Evolutionary conservation across 2,888 invertebrate species (phyloP).

Genomic region (Oscheius sp.): DNA sequence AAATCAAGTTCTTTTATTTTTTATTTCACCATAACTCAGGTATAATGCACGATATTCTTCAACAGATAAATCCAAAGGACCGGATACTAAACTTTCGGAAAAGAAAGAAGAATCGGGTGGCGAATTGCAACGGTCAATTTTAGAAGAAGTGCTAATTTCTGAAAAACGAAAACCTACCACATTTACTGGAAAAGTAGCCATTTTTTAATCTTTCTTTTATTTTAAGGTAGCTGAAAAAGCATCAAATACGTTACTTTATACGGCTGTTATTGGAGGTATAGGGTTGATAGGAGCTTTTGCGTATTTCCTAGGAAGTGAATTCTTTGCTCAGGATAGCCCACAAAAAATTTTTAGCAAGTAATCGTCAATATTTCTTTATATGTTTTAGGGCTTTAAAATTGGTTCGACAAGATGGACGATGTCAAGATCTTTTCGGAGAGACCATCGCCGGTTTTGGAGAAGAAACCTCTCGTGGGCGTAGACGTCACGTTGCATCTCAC

Average conservation of each 20-base stretch:
- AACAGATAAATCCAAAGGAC: constrained; percentile 4
- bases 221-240: constrained; percentile 53
- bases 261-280: constrained; percentile 52
- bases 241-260: constrained; percentile 65
- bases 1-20: background rate
- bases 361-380: background rate
- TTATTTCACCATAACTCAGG: background rate
- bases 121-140: constrained; percentile 39
- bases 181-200: constrained; percentile 45
- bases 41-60: background rate
- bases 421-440: constrained; percentile 62
- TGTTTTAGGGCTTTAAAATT: constrained; percentile 44
- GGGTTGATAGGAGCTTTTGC: constrained; percentile 57
- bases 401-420: constrained; percentile 59
- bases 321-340: constrained; percentile 62
- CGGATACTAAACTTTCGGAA: background rate
- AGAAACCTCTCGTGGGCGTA: constrained; percentile 52
- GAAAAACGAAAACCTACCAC: constrained; percentile 56
- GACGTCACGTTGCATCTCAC: constrained; percentile 60
- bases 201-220: background rate
- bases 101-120: background rate
- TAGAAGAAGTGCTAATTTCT: constrained; percentile 46
- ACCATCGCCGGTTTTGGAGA: constrained; percentile 60
- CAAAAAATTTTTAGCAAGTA: constrained; percentile 61
- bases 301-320: constrained; percentile 58